Conservation (phyloP, 2,888 invertebrate species). For the Anodontia alba region DNA sequence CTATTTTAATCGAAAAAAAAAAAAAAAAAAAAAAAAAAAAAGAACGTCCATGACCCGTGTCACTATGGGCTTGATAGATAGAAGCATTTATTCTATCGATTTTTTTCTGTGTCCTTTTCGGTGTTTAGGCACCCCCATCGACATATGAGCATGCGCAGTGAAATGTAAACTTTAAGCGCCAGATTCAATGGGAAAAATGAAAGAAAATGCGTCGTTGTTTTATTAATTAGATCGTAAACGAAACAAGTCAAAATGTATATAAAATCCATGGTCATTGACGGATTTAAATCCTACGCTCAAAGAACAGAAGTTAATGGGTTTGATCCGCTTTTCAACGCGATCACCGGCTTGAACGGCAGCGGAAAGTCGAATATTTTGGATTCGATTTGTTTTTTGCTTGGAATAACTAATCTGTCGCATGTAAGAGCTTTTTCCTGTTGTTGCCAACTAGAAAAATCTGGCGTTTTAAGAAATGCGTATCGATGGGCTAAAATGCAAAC, state of each 20-base stretch:
- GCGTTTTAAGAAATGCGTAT: no score
- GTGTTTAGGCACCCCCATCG: not conserved
- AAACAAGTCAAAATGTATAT: constrained; percentile 90
- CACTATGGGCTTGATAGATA: no score
- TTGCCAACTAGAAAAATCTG: no score
- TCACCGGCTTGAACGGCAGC: constrained; percentile 98
- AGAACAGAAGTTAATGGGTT: constrained; percentile 96
- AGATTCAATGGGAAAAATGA: constrained; percentile 9
- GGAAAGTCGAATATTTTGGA: constrained; percentile 99
- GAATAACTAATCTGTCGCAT: constrained; percentile 95
- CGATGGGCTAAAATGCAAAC: no score
- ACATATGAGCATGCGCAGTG: constrained; percentile 26
- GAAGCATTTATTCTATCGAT: no score
- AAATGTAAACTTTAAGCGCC: constrained; percentile 22
- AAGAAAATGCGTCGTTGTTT: not conserved
- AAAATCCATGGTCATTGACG: constrained; percentile 96
- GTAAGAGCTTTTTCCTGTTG: constrained; percentile 88
- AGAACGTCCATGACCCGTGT: no score
- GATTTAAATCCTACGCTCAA: constrained; percentile 99
- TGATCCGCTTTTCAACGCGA: constrained; percentile 98
- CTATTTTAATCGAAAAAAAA: no score
- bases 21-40: no score
- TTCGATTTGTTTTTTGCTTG: constrained; percentile 98
- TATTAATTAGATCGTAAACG: not conserved
- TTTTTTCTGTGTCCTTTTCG: no score